Conservation (phyloP, 2,113 vertebrate species). For the Oenanthe oenanthe region DNA sequence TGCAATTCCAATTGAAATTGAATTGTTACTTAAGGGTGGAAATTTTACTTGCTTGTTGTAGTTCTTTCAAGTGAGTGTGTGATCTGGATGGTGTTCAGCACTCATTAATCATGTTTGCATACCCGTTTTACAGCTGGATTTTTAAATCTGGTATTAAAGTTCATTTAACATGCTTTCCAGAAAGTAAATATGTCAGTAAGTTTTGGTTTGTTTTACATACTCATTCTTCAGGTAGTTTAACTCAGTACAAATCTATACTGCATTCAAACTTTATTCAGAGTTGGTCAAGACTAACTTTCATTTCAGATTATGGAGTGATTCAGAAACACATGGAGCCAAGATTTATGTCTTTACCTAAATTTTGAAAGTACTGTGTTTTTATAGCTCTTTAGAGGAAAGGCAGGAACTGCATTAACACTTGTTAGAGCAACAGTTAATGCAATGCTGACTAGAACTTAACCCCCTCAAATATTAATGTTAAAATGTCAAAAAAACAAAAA, state of each 20-base stretch:
- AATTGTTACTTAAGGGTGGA: slow-evolving; percentile 28
- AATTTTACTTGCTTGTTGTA: slow-evolving; percentile 24
- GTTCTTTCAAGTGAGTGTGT: slow-evolving; percentile 20
- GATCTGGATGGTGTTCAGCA: slow-evolving; percentile 52
- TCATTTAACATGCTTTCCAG: slow-evolving; percentile 53
- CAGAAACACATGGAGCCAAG: slow-evolving; percentile 79
- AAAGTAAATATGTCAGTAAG: slow-evolving; percentile 73
- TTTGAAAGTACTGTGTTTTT: slow-evolving; percentile 74
- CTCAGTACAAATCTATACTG: slow-evolving; percentile 51
- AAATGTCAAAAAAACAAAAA: not conserved
- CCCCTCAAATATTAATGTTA: slow-evolving; percentile 46
- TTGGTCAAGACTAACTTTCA: slow-evolving; percentile 49
- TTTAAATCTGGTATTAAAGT: slow-evolving; percentile 74
- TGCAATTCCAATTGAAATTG: slow-evolving; percentile 47
- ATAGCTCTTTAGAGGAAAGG: slow-evolving; percentile 76
- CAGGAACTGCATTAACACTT: slow-evolving; percentile 80
- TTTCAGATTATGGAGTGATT: slow-evolving; percentile 69
- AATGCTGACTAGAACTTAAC: slow-evolving; percentile 68
- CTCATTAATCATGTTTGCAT: slow-evolving; percentile 70
- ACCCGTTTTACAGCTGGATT: slow-evolving; percentile 68
- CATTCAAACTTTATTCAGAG: slow-evolving; percentile 50
- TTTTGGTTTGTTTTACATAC: slow-evolving; percentile 70
- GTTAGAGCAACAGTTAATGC: slow-evolving; percentile 73
- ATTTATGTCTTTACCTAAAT: slow-evolving; percentile 75
- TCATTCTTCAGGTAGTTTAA: slow-evolving; percentile 44